These are phyloP conservation scores for Oligia latruncula DNA, from an alignment of 2,888 invertebrate genomes.

Conservation along the genomic window DNA sequence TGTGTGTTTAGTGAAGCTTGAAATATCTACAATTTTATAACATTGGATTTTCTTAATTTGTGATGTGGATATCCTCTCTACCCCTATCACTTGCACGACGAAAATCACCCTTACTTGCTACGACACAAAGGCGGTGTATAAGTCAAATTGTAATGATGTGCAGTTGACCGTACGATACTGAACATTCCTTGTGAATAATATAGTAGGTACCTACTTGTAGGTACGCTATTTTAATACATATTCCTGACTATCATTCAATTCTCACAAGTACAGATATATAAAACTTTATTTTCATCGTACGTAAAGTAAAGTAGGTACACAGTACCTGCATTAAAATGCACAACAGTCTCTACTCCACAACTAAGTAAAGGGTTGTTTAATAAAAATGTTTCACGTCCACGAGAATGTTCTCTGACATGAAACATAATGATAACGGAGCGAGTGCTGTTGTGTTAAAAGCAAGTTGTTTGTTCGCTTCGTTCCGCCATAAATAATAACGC, in stretches of 20 bases:
- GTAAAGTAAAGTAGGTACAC: neutral
- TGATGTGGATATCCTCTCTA: neutral
- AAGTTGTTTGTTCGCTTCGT: constrained; percentile 25
- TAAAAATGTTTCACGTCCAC: constrained; percentile 30
- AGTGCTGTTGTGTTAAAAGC: constrained; percentile 37
- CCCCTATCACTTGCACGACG: neutral
- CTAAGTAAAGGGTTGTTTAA: neutral
- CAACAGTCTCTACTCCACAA: neutral
- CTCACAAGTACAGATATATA: neutral
- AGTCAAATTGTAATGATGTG: neutral
- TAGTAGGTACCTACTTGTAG: neutral
- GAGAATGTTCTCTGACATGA: neutral
- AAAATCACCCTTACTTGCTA: neutral
- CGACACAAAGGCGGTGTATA: neutral
- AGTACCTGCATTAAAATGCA: neutral
- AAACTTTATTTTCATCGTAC: neutral
- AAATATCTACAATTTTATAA: neutral
- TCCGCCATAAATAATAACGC: neutral
- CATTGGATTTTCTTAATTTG: neutral
- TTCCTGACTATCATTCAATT: neutral
- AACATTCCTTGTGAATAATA: neutral
- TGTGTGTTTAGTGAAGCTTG: neutral
- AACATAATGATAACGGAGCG: constrained; percentile 40
- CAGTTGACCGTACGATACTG: neutral
- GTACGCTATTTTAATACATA: neutral